A percentile compares a stretch with the other conserved stretches of the same genome.
Conservation (phyloP, 2,797 vertebrate species). For the Anolis apletophallus region DNA sequence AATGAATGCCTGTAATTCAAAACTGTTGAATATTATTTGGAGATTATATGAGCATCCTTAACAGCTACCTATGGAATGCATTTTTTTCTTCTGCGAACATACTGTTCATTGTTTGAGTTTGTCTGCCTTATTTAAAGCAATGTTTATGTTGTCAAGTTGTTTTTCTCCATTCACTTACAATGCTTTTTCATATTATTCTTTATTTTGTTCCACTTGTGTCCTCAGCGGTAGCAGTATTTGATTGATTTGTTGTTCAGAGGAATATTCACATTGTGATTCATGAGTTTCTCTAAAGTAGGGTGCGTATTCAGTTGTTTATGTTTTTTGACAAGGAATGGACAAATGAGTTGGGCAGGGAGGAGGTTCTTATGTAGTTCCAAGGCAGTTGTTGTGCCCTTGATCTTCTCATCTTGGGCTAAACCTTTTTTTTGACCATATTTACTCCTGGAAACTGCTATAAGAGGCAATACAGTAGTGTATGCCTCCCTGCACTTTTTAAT, state of each 20-base stretch:
- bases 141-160: constrained; percentile 47
- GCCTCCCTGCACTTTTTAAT: too few relatives aligned
- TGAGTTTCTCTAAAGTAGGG: not conserved
- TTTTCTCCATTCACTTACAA: constrained; percentile 46
- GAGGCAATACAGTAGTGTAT: too few relatives aligned
- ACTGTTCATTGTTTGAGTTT: constrained; percentile 29
- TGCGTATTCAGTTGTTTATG: not conserved
- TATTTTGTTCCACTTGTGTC: not conserved
- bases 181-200: constrained; percentile 4
- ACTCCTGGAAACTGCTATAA: too few relatives aligned
- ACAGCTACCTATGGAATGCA: not conserved
- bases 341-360: too few relatives aligned
- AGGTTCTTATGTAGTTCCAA: too few relatives aligned
- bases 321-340: not conserved
- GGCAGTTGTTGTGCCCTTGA: too few relatives aligned
- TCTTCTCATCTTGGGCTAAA: too few relatives aligned
- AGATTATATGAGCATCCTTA: not conserved
- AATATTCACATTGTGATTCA: not conserved
- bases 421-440: too few relatives aligned
- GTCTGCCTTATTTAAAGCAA: constrained; percentile 19
- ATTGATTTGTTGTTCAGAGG: not conserved
- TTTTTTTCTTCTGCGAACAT: not conserved
- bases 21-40: not conserved
- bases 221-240: not conserved
- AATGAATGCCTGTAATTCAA: not conserved